Base-by-base conservation (phyloP, 2,113 vertebrate genomes). In the Dromaius novaehollandiae region DNA sequence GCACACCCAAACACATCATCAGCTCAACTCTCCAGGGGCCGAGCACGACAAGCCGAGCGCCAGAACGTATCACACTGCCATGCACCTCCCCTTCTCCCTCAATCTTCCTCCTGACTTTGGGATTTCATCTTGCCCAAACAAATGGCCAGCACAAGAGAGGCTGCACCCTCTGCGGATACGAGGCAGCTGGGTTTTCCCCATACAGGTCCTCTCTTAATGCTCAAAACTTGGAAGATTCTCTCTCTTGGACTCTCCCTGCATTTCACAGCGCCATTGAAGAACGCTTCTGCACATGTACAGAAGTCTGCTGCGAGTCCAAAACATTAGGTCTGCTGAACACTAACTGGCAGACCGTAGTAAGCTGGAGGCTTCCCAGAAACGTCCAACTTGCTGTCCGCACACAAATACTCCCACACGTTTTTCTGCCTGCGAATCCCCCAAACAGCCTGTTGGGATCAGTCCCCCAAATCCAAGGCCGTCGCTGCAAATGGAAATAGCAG, bases 191-290 rank as follows among this genome's bases (percentile, higher is more conserved):
- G 5, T 9, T 30, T 24, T 25, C 24, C 85, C 86, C 91, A 65
- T 1, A 22, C 7, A 3, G 63, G 5, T 13, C 70, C 34, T n/a
- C 18, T 18, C 6, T 12, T 9, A 2, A 7, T 0, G 36, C 82
- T 51, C 44, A 8, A 5, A 32, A 34, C 1, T 0, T 5, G 48
- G 30, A 38, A 28, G 4, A 1, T 13, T 21, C 22, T 13, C 53
- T 30, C 51, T 8, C 42, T 60, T 3, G 44, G 53, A 4, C 25
- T 18, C 65, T 55, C 34, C 88, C n/a, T 1, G 19, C n/a, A 25
- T 46, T 60, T 0, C 2, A 5, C 3, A 32, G 60, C 61, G 42
- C 38, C 36, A 2, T 2, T 0, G 2, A 7, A 21, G 10, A 51
- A 25, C 25, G 1, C 32, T 32, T 26, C 48, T 14, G 32, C 4